Evolutionary conservation across 2,797 vertebrate genomes (phyloP).

Genomic region (Lithobates pipiens): DNA sequence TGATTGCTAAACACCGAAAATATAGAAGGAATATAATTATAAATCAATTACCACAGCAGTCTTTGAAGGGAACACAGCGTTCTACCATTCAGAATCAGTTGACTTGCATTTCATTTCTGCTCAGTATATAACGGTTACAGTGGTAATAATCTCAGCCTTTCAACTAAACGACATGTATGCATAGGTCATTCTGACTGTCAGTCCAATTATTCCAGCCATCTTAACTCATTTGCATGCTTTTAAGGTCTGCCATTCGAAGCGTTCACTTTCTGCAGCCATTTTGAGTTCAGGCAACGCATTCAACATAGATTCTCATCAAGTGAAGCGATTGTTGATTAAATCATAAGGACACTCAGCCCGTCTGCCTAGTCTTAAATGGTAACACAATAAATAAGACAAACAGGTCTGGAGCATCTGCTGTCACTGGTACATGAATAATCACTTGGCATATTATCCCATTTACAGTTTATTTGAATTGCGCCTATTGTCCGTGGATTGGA

Average conservation of each 20-base stretch:
- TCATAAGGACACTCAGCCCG: conserved; percentile 1
- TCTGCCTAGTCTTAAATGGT: neutral
- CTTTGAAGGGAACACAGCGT: neutral
- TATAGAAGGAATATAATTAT: neutral
- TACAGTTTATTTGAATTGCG: conserved; percentile 35
- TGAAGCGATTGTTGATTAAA: neutral
- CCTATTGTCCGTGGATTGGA: conserved; percentile 38
- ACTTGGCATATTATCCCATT: conserved; percentile 27
- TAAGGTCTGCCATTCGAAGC: neutral
- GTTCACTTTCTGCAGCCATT: neutral
- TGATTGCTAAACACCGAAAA: neutral
- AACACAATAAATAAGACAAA: conserved; percentile 25
- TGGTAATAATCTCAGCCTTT: neutral
- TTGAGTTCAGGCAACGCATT: neutral
- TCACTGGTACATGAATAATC: conserved; percentile 31
- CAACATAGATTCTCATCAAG: neutral
- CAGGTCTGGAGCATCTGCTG: conserved; percentile 32
- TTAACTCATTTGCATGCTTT: conserved; percentile 6
- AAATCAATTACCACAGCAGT: neutral
- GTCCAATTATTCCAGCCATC: neutral
- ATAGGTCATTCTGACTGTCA: neutral
- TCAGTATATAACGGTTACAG: neutral
- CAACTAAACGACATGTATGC: neutral
- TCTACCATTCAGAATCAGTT: neutral
- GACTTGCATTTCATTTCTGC: neutral